Evolutionary conservation across 1,140 invertebrate genomes (phyloP), one percentile per base, ranked within the genome.

Genomic region (Drosophila malerkotliana): DNA sequence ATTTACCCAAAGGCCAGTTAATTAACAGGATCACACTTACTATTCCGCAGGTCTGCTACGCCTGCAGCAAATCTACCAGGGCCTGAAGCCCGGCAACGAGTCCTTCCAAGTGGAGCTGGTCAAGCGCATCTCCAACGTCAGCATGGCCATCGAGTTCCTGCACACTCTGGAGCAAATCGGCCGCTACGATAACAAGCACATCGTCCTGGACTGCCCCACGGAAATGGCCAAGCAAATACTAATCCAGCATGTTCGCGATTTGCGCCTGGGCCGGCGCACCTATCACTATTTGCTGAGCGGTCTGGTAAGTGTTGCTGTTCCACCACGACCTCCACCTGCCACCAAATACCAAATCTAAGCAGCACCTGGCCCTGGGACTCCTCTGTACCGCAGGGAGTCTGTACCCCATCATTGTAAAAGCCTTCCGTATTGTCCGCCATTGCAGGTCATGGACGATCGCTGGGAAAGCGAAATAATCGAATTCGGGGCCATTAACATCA

Each of bases 401-500:
- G 63, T 63, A 9, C 6, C 41, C 41, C 32, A 32, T 28, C 21
- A 32, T 14, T 28, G 5, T 34, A 60, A 9, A 28, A 28, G 53
- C 15, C 62, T 51, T 48, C 56, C 55, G 12, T 49, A 68, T 79
- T 74, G 44, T 74, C 18, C 53, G 24, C 18, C 32, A 4, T 69
- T 60, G 80, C 91, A 97, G 97, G 96, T 98, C 92, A 98, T 98
- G 97, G 97, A 98, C 92, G 97, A 98, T 92, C 94, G 95, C 89
- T 98, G 97, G 96, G 97, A 98, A 88, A 95, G 94, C 72, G 95
- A 97, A 92, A 95, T 98, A 79, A 95, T 97, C 73, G 97, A 98
- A 93, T 98, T 97, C 90, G 97, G 98, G 18, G 98, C 97, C 62
- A 96, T 99, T 90, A 99, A 99, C 93, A 97, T 99, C 75, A 99